Evolutionary conservation across 2,797 vertebrate species (phyloP).

Genomic region (Poeciliopsis gracilis): DNA sequence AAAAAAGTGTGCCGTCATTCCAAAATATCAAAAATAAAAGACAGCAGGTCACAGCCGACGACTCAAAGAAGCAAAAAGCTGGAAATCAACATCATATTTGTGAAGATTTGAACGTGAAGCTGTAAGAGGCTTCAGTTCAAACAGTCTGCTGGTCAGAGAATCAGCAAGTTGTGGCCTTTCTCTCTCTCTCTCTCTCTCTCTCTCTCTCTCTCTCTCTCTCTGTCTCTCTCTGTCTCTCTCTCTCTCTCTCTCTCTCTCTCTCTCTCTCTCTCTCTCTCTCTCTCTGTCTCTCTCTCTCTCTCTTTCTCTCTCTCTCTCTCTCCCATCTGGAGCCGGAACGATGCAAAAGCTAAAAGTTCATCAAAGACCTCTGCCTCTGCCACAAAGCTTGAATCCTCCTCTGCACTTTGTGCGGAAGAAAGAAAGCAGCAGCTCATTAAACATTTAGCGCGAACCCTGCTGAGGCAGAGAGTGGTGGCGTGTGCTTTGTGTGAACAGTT

Average conservation of each 20-base stretch:
- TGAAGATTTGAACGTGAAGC: neutral
- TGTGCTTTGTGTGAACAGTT: conserved; percentile 10
- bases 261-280: no score
- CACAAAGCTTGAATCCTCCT: conserved; percentile 30
- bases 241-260: no score
- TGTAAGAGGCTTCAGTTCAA: neutral
- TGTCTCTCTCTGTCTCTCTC: no score
- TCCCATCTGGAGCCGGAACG: neutral
- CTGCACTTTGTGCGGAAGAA: conserved; percentile 16
- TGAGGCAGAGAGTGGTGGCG: conserved; percentile 5
- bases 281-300: no score
- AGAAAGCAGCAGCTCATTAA: conserved; percentile 42
- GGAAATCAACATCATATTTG: conserved; percentile 13
- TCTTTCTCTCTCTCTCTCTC: no score
- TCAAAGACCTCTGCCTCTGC: conserved; percentile 21
- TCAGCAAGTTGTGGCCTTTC: neutral
- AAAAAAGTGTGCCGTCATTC: neutral
- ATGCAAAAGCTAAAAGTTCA: conserved; percentile 13
- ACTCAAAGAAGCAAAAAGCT: neutral
- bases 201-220: no score
- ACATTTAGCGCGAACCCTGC: conserved; percentile 29
- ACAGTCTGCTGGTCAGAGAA: conserved; percentile 4
- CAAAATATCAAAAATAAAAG: neutral
- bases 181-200: no score
- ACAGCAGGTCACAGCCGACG: neutral